These are phyloP conservation scores for Pachliopta kotzebuea DNA, from an alignment of 2,888 invertebrate genomes.

Conservation along the genomic window DNA sequence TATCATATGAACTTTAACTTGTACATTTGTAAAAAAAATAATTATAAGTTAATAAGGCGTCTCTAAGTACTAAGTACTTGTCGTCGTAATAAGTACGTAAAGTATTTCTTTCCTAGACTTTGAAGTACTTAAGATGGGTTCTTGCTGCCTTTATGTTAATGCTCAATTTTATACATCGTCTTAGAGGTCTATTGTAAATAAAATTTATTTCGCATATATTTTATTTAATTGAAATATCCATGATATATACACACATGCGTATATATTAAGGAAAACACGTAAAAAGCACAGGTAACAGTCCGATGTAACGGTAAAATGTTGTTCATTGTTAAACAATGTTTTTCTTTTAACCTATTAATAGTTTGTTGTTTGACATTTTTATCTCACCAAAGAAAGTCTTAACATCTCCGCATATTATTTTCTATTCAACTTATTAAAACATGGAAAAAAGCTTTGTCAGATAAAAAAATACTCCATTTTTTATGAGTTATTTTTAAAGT, in stretches of 20 bases:
- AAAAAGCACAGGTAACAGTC: slow-evolving; percentile 30
- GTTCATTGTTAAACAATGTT: slow-evolving; percentile 20
- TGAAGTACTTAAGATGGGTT: slow-evolving; percentile 59
- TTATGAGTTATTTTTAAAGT: slow-evolving; percentile 18
- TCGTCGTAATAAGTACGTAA: slow-evolving; percentile 42
- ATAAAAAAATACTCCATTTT: slow-evolving; percentile 1
- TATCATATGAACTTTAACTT: slow-evolving; percentile 69
- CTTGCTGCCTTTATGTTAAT: slow-evolving; percentile 70
- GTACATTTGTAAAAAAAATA: slow-evolving; percentile 69
- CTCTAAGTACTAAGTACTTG: slow-evolving; percentile 77
- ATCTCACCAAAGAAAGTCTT: slow-evolving; percentile 62
- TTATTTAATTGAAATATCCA: slow-evolving; percentile 39
- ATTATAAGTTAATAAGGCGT: slow-evolving; percentile 54
- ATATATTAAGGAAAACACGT: slow-evolving; percentile 28
- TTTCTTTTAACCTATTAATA: slow-evolving; percentile 31
- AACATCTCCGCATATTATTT: slow-evolving; percentile 39
- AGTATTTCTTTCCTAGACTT: slow-evolving; percentile 56
- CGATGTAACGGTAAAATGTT: slow-evolving; percentile 16
- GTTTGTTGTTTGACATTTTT: slow-evolving; percentile 34
- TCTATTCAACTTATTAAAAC: slow-evolving; percentile 20
- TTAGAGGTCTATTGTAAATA: slow-evolving; percentile 65
- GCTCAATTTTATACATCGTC: slow-evolving; percentile 70
- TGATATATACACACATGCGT: slow-evolving; percentile 9
- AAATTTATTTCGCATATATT: slow-evolving; percentile 63
- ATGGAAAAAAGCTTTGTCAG: neutral